These are phyloP conservation scores for Argyrosomus regius DNA, from an alignment of 2,797 vertebrate genomes.

Conservation along the genomic window DNA sequence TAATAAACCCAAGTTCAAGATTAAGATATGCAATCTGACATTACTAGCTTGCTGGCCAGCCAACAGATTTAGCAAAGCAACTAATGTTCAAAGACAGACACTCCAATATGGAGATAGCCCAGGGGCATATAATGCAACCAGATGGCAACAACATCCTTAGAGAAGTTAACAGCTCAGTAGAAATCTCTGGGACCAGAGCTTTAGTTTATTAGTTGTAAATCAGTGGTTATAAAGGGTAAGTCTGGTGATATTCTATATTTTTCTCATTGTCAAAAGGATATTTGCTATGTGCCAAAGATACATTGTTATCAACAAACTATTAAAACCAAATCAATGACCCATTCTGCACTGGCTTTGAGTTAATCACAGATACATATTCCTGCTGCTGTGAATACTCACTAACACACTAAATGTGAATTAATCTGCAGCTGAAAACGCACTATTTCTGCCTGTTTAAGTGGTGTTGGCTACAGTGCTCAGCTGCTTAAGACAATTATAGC, in stretches of 20 bases:
- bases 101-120: conserved; percentile 8
- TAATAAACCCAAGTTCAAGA: neutral
- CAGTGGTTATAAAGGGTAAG: conserved; percentile 1
- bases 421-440: neutral
- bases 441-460: neutral
- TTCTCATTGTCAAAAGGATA: neutral
- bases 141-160: neutral
- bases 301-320: neutral
- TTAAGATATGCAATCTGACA: neutral
- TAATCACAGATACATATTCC: neutral
- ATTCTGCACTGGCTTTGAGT: neutral
- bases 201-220: neutral
- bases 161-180: conserved; percentile 1
- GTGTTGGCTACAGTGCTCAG: neutral
- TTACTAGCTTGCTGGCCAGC: neutral
- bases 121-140: neutral
- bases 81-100: conserved; percentile 15
- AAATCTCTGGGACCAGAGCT: neutral
- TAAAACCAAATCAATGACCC: neutral
- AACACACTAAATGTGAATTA: neutral
- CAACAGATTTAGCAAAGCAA: conserved; percentile 10
- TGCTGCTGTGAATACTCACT: neutral
- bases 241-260: neutral
- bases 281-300: neutral
- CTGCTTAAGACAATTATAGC: neutral